phyloP scores from a whole-genome alignment of 2,888 invertebrate species.

The Eurytoma californica region DNA sequence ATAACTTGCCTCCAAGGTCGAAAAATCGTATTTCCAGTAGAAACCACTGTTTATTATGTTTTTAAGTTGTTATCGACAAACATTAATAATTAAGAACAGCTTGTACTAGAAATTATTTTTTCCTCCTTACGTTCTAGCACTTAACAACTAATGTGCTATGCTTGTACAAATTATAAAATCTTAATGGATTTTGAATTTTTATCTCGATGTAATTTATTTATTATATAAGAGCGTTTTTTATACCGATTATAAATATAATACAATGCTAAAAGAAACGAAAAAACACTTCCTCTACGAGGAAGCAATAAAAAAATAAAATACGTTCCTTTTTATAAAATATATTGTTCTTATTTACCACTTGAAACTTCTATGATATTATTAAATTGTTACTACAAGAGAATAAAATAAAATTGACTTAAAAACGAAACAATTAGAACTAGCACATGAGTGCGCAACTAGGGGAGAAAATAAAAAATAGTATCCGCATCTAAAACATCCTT shows the following conservation, averaged over 20 bases:
- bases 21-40: conserved; percentile 27
- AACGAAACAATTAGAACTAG: no score
- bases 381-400: no score
- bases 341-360: conserved; percentile 23
- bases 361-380: neutral
- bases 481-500: no score
- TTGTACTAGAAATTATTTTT: conserved; percentile 31
- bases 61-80: conserved; percentile 11
- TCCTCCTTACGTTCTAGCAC: conserved; percentile 29
- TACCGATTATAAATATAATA: conserved; percentile 65
- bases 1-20: conserved; percentile 17
- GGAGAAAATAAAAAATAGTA: no score
- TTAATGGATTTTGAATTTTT: conserved; percentile 47
- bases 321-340: conserved; percentile 43
- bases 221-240: conserved; percentile 74
- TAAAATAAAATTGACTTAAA: neutral
- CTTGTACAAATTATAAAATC: conserved; percentile 51
- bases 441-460: no score
- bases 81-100: neutral
- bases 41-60: conserved; percentile 2
- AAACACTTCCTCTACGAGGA: no score
- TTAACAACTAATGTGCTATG: conserved; percentile 24
- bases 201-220: conserved; percentile 72
- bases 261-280: conserved; percentile 55
- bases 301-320: conserved; percentile 54